Percentiles rank a stretch among this genome's conserved stretches.
These are phyloP conservation scores for Ditylenchus weischeri DNA, from an alignment of 2,888 invertebrate genomes.

Conservation along the genomic window DNA sequence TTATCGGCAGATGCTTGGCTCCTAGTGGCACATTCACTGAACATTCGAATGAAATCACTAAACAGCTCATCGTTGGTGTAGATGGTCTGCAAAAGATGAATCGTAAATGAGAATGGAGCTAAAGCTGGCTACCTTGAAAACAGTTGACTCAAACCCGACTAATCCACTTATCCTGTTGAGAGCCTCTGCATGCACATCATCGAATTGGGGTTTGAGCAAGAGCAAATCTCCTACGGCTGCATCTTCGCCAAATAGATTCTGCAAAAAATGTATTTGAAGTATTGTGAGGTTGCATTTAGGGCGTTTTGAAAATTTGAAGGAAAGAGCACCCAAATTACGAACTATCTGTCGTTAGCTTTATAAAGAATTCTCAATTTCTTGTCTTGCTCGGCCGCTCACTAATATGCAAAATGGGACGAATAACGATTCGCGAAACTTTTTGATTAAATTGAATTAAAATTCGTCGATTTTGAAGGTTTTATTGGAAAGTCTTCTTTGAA, in stretches of 20 bases:
- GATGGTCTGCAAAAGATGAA: constrained; percentile 21
- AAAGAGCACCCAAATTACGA: no score
- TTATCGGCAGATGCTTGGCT: constrained; percentile 13
- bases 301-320: no score
- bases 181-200: constrained; percentile 25
- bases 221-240: constrained; percentile 19
- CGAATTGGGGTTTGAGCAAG: constrained; percentile 18
- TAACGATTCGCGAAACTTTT: no score
- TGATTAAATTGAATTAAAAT: no score
- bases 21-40: constrained; percentile 21
- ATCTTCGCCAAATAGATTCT: constrained; percentile 20
- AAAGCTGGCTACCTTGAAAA: constrained; percentile 18
- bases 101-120: neutral
- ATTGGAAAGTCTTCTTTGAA: no score
- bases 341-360: no score
- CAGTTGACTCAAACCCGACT: constrained; percentile 27
- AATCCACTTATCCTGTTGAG: constrained; percentile 21
- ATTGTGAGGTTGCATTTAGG: no score
- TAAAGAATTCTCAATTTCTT: no score
- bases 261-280: no score
- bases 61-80: constrained; percentile 23
- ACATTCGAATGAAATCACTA: constrained; percentile 24
- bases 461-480: no score
- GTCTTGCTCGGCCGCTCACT: no score
- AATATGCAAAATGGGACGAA: no score